Evolutionary conservation across 2,888 invertebrate genomes (phyloP).

Genomic region (Acleris emargana): DNA sequence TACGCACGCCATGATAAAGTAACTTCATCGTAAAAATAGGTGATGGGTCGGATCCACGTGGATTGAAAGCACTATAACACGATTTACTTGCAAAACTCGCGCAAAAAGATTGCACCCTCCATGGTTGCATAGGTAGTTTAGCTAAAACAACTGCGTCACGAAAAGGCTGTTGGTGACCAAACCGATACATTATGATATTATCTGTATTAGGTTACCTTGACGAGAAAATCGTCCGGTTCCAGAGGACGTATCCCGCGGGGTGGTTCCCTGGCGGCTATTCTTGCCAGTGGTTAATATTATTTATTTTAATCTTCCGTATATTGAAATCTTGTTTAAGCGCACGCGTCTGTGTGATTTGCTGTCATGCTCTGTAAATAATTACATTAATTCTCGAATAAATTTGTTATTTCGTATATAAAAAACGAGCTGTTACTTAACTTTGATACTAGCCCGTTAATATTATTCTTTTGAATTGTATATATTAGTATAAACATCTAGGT

Average conservation of each 20-base stretch:
- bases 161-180: constrained; percentile 16
- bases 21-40: no score
- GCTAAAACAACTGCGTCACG: neutral
- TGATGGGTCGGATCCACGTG: neutral
- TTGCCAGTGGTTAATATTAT: constrained; percentile 63
- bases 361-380: constrained; percentile 77
- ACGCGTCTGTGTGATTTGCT: constrained; percentile 80
- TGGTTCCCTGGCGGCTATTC: constrained; percentile 47
- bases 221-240: neutral
- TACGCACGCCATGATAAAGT: no score
- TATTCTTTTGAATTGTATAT: constrained; percentile 76
- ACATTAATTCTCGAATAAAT: constrained; percentile 66
- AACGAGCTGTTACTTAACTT: constrained; percentile 64
- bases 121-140: no score
- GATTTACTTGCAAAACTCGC: neutral
- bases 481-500: constrained; percentile 68
- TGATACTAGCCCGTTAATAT: constrained; percentile 66
- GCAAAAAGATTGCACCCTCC: neutral
- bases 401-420: constrained; percentile 79
- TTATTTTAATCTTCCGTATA: constrained; percentile 45
- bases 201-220: neutral
- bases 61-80: neutral
- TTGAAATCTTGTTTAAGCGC: constrained; percentile 58
- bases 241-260: constrained; percentile 1
- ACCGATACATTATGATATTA: constrained; percentile 3